phyloP scores from a whole-genome alignment of 1,140 invertebrate genomes.

The Drosophila hydei region DNA sequence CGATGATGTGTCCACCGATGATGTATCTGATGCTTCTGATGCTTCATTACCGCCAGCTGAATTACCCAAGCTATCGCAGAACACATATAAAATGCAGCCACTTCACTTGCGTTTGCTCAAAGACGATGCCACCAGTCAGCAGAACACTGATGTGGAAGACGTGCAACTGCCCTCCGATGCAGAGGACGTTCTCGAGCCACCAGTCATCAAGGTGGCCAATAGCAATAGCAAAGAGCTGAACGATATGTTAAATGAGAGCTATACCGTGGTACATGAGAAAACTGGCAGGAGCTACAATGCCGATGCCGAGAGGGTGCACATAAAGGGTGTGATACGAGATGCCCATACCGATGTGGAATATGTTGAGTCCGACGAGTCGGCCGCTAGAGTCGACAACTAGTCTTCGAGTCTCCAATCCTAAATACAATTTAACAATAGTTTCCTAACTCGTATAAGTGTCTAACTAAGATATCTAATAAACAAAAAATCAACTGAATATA shows the following conservation, averaged over 20 bases:
- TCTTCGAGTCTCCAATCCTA: slow-evolving; percentile 7
- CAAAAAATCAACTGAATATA: slow-evolving; percentile 30
- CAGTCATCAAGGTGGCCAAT: slow-evolving; percentile 39
- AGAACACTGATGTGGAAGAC: slow-evolving; percentile 85
- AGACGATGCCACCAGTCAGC: slow-evolving; percentile 61
- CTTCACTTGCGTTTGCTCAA: slow-evolving; percentile 56
- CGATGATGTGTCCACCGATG: slow-evolving; percentile 74
- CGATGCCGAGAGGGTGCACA: slow-evolving; percentile 84
- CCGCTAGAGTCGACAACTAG: slow-evolving; percentile 75
- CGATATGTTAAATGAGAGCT: slow-evolving; percentile 82
- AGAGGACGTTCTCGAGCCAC: slow-evolving; percentile 74
- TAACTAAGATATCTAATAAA: slow-evolving; percentile 25
- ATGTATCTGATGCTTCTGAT: slow-evolving; percentile 62
- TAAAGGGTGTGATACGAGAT: slow-evolving; percentile 84
- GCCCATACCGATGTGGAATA: slow-evolving; percentile 85
- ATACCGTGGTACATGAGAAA: slow-evolving; percentile 84
- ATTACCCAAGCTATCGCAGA: slow-evolving; percentile 25
- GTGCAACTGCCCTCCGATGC: slow-evolving; percentile 84
- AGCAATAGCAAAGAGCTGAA: slow-evolving; percentile 73
- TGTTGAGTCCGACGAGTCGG: slow-evolving; percentile 82
- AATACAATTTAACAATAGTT: slow-evolving; percentile 58
- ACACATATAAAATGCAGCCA: slow-evolving; percentile 48
- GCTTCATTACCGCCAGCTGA: slow-evolving; percentile 18
- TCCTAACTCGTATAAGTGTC: slow-evolving; percentile 52
- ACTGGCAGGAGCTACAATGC: slow-evolving; percentile 82